Base-by-base conservation (phyloP, 2,797 vertebrate genomes). In the Fundulus diaphanus region DNA sequence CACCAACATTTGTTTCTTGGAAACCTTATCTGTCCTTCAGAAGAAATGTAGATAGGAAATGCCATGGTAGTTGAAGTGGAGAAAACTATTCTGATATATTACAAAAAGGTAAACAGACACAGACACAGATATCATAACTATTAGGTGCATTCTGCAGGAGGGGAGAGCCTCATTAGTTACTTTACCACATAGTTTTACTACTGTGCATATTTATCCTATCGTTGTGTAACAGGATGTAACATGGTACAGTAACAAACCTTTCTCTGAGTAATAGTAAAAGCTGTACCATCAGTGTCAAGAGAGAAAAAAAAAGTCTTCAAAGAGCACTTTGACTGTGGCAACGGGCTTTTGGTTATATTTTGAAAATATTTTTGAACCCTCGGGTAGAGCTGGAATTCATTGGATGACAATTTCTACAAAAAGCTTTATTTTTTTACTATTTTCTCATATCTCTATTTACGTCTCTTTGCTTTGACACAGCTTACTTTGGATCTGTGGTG, bases 401-500 rank as follows among this genome's bases (percentile, higher is more conserved):
- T 35, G 9, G 24, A 24, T 35, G 20, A 63, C 27, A 57, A 3
- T 51, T 51, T 51, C 20, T 22, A 57, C 31, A 22, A 16, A 51
- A 22, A 42, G 20, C 16, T 15, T 48, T 4, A 16, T 48, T 15
- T 16, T 16, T 35, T 63, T 33, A 61, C 33, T 22, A 29, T 35
- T 35, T 35, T 13, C 8, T 11, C 4, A 24, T 22, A 27, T 54
- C 5, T n/a, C 20, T 24, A 51, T 24, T 51, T 24, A 52, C 8
- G 11, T 66, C n/a, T 44, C 13, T 27, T 44, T 42, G n/a, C 63
- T 44, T n/a, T 66, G n/a, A 6, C 2, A 1, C 31, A 16, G n/a
- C 90, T 90, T 77, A 95, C 95, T 86, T 95, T 95, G 81, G 71
- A 79, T 79, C 92, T 91, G 75, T 93, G 92, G 67, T 89, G 92